phyloP scores from a whole-genome alignment of 2,797 vertebrate genomes.

The Notolepis coatsorum region DNA sequence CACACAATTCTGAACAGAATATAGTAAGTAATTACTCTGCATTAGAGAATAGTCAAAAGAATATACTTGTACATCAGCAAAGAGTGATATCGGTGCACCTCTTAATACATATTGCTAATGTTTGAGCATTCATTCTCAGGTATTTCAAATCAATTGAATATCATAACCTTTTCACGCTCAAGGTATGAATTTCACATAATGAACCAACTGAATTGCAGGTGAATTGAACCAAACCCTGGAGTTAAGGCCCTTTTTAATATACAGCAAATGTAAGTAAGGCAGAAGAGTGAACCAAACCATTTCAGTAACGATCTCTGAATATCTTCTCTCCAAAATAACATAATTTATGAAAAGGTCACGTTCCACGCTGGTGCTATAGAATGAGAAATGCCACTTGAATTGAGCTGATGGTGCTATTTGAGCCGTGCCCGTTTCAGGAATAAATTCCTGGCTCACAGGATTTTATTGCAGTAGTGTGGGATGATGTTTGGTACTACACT shows the following conservation, averaged over 20 bases:
- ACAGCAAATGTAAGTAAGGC: conserved; percentile 52
- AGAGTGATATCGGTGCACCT: too few species aligned
- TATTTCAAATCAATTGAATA: too few species aligned
- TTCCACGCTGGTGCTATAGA: neutral
- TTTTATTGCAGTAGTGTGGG: neutral
- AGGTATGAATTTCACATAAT: too few species aligned
- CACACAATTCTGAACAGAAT: too few species aligned
- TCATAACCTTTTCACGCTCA: too few species aligned
- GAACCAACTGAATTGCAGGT: neutral
- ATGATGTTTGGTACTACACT: neutral
- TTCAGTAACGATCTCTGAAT: conserved; percentile 16
- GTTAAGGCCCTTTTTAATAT: conserved; percentile 44
- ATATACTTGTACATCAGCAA: too few species aligned
- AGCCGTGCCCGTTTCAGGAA: neutral
- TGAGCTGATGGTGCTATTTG: neutral
- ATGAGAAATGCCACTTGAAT: neutral
- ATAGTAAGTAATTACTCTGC: too few species aligned
- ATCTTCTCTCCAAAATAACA: conserved; percentile 30
- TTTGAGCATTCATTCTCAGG: too few species aligned
- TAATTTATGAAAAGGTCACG: conserved; percentile 16
- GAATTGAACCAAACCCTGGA: neutral
- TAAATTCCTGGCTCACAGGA: neutral
- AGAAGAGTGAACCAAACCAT: conserved; percentile 24
- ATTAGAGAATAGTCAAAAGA: too few species aligned
- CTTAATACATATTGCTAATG: too few species aligned